Evolutionary conservation across 2,113 vertebrate species (phyloP), one percentile per base, ranked within the genome.

Genomic region (Agelaius phoeniceus): DNA sequence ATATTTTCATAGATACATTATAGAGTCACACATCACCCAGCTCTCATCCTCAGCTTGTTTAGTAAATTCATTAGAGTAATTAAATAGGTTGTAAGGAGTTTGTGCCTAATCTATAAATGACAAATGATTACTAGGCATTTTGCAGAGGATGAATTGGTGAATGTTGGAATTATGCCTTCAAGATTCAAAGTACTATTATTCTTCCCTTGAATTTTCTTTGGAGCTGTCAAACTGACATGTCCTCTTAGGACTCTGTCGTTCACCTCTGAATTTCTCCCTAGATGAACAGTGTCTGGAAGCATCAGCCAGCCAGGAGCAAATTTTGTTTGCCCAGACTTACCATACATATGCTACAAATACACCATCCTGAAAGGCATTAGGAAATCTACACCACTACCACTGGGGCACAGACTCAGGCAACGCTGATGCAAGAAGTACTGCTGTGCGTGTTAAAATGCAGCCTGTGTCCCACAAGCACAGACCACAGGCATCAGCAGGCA

Each of bases 301-400:
- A 82, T 26, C 7, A 22, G 20, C 19, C n/a, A 91, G 31, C 26
- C 69, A 59, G 55, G 30, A 89, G 57, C 3, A 81, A 62, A 49
- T 24, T 73, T 61, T 7, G 2, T 80, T 63, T 77, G 18, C 46
- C 57, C 57, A 63, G n/a, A 76, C 13, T 49, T 59, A 30, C 39
- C 21, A 26, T 6, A 57, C 31, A 48, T 0, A 0, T n/a, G 16
- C 54, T 85, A 72, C 67, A 77, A 90, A 69, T 8, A 62, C 0
- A 48, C 54, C 15, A 48, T 6, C 16, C 51, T n/a, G 9, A 31
- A 69, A 63, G 30, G 24, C 55, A 51, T 16, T 48, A 3, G 59
- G 73, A 81, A 90, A 89, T 51, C 61, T 67, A 39, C 57, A 62
- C 37, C 2, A 2, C 43, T 59, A 26, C 13, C 28, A 41, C 20